Conservation (phyloP, 2,797 vertebrate genomes). For the Neostethus bicornis region DNA sequence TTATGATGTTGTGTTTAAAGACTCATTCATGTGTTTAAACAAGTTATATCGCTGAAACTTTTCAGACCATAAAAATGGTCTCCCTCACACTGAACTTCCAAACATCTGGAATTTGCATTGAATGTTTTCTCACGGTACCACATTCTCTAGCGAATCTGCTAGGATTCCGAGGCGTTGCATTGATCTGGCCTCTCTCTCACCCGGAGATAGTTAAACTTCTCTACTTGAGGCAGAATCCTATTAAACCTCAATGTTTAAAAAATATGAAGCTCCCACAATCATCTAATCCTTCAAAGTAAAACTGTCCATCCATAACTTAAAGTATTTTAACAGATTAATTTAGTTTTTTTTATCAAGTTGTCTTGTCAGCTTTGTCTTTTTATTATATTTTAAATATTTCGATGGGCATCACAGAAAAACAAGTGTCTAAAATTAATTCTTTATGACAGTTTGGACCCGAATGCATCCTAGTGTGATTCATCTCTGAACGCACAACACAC, state of each 20-base stretch:
- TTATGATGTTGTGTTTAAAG: no score
- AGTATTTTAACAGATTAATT: neutral
- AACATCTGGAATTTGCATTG: neutral
- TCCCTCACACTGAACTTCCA: no score
- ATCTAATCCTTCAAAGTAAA: neutral
- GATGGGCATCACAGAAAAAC: slow-evolving; percentile 8
- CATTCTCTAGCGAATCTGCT: no score
- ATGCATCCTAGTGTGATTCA: slow-evolving; percentile 12
- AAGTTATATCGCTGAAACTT: no score
- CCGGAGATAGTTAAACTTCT: no score
- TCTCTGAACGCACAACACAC: slow-evolving; percentile 12
- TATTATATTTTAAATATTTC: neutral
- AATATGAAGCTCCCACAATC: neutral
- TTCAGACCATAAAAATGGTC: no score
- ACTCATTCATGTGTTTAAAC: no score
- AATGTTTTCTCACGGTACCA: no score
- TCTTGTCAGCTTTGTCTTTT: slow-evolving; percentile 4
- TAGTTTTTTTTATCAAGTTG: slow-evolving; percentile 7
- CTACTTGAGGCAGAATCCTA: no score
- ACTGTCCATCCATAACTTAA: neutral
- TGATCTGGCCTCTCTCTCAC: no score
- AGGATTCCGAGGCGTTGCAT: no score
- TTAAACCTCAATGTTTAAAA: neutral
- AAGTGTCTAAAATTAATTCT: slow-evolving; percentile 27
- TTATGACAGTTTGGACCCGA: slow-evolving; percentile 1